Evolutionary conservation across 2,888 invertebrate genomes (phyloP).

Genomic region (Drosophila flavopinicola): DNA sequence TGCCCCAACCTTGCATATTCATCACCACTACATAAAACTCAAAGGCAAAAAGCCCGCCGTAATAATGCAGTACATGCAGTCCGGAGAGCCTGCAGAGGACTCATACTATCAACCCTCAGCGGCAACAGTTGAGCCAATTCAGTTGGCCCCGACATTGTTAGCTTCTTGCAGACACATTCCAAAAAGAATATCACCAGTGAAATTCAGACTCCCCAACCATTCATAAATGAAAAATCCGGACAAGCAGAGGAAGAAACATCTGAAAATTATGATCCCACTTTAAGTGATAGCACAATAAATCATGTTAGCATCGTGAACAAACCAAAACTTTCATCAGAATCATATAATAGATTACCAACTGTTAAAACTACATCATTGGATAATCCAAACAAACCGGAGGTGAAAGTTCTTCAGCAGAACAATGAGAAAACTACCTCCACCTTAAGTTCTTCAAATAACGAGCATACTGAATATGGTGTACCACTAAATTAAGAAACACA

Average conservation of each 20-base stretch:
- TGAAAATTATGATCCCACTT: background rate
- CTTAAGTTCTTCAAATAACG: background rate
- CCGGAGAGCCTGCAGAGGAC: background rate
- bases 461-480: conserved; percentile 16
- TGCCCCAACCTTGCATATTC: conserved; percentile 13
- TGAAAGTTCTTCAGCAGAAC: background rate
- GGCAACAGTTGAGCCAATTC: background rate
- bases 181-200: background rate
- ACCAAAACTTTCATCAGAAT: background rate
- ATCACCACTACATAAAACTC: conserved; percentile 19
- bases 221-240: too few relatives aligned
- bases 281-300: background rate
- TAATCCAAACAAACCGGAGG: background rate
- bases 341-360: background rate
- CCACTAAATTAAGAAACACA: conserved; percentile 13
- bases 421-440: background rate
- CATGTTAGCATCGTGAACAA: accelerated
- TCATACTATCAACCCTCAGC: background rate
- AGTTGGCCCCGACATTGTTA: background rate
- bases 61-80: background rate
- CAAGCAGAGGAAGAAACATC: background rate
- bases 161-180: background rate
- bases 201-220: background rate
- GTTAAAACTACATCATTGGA: background rate
- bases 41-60: background rate